These are phyloP conservation scores for Ammodytes marinus DNA, from an alignment of 2,113 vertebrate genomes.

Conservation along the genomic window DNA sequence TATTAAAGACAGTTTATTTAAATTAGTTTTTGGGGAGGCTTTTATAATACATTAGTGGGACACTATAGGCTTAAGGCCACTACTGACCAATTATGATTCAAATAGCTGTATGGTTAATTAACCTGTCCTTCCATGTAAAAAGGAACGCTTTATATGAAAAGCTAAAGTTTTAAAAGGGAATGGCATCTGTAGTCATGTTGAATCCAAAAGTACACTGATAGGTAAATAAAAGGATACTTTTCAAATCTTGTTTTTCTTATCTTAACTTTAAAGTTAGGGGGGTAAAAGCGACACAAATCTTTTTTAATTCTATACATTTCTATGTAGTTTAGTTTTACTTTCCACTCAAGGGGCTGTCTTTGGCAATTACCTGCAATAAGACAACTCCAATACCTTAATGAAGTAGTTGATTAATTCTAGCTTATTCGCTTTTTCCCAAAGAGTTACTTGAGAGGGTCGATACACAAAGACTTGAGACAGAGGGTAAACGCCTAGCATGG, in stretches of 20 bases:
- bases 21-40: conserved; percentile 48
- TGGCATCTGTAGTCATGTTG: background rate
- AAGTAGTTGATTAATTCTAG: background rate
- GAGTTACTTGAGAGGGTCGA: background rate
- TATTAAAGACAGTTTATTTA: conserved; percentile 62
- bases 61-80: conserved; percentile 57
- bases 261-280: no score
- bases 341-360: background rate
- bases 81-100: conserved; percentile 48
- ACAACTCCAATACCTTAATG: background rate
- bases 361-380: background rate
- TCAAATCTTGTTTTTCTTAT: no score
- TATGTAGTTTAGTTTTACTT: background rate
- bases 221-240: background rate
- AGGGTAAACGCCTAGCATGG: background rate
- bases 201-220: background rate
- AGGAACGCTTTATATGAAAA: conserved; percentile 17
- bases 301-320: no score
- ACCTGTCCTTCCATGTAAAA: conserved; percentile 27
- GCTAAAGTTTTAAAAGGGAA: background rate
- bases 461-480: background rate
- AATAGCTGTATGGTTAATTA: conserved; percentile 46
- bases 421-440: background rate
- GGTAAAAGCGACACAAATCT: no score
- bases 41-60: conserved; percentile 45